Evolutionary conservation across 2,797 vertebrate genomes (phyloP).

Genomic region (Ptychobarbus kaznakovi): DNA sequence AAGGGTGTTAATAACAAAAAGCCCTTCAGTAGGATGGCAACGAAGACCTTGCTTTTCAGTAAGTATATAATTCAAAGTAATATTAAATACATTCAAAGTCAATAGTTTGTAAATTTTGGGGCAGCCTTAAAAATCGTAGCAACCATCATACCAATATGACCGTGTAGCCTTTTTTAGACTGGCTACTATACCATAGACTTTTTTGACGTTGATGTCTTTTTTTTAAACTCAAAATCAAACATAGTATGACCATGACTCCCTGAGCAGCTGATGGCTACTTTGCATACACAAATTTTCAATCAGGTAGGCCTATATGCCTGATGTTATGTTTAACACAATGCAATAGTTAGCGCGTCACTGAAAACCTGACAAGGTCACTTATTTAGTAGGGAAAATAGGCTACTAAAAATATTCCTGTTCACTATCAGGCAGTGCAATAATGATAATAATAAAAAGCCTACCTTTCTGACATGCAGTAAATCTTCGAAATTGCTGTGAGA

Average conservation of each 20-base stretch:
- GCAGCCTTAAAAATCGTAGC: too few relatives aligned
- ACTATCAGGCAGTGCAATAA: background rate
- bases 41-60: too few relatives aligned
- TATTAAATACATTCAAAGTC: too few relatives aligned
- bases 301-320: background rate
- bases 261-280: too few relatives aligned
- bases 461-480: too few relatives aligned
- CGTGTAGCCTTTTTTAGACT: background rate
- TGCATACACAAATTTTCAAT: background rate
- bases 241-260: too few relatives aligned
- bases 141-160: background rate
- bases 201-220: background rate
- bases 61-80: too few relatives aligned
- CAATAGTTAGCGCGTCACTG: background rate
- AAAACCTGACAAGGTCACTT: background rate
- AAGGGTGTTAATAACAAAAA: too few relatives aligned
- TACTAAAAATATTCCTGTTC: background rate
- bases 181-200: background rate
- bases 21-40: too few relatives aligned
- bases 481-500: too few relatives aligned
- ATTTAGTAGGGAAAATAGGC: background rate
- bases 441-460: too few relatives aligned
- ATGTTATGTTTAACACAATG: background rate
- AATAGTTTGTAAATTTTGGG: too few relatives aligned
- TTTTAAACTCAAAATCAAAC: background rate